phyloP scores from a whole-genome alignment of 2,888 invertebrate species.

The Nesidiocoris tenuis region DNA sequence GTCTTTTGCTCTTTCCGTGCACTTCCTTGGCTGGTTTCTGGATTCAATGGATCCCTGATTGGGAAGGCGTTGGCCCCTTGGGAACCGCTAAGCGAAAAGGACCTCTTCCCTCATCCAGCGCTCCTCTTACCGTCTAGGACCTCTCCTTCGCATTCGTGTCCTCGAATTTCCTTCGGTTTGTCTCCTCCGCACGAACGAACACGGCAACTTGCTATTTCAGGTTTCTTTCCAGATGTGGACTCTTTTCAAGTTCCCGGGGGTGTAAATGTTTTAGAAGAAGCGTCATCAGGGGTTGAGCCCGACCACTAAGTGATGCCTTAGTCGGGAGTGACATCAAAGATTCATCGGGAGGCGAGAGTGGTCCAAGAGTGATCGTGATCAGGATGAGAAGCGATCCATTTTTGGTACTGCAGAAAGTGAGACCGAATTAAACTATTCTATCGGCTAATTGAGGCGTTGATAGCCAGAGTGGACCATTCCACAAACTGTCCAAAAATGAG shows the following conservation, averaged over 20 bases:
- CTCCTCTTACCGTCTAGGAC: too few relatives aligned
- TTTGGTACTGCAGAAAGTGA: too few relatives aligned
- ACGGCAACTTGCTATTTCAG: background rate
- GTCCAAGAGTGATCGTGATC: too few relatives aligned
- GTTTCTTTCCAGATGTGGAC: background rate
- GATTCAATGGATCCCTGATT: conserved; percentile 33
- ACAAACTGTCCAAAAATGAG: too few relatives aligned
- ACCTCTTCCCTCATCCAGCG: background rate
- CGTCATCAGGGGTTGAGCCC: conserved; percentile 23
- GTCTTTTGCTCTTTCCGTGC: background rate
- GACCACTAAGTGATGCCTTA: conserved; percentile 35
- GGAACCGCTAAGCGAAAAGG: background rate
- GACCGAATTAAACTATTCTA: too few relatives aligned
- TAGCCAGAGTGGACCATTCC: too few relatives aligned
- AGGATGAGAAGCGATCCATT: too few relatives aligned
- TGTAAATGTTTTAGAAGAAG: conserved; percentile 34
- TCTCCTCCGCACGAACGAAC: conserved; percentile 1
- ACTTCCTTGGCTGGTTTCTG: background rate
- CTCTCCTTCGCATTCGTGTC: background rate
- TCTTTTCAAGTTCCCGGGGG: conserved; percentile 1
- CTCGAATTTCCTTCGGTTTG: conserved; percentile 8
- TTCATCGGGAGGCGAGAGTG: conserved; percentile 14
- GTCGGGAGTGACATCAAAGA: conserved; percentile 18
- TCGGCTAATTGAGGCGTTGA: too few relatives aligned
- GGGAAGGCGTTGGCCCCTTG: conserved; percentile 27